Evolutionary conservation across 2,888 invertebrate genomes (phyloP).

Genomic region (Ophonus ardosiacus): DNA sequence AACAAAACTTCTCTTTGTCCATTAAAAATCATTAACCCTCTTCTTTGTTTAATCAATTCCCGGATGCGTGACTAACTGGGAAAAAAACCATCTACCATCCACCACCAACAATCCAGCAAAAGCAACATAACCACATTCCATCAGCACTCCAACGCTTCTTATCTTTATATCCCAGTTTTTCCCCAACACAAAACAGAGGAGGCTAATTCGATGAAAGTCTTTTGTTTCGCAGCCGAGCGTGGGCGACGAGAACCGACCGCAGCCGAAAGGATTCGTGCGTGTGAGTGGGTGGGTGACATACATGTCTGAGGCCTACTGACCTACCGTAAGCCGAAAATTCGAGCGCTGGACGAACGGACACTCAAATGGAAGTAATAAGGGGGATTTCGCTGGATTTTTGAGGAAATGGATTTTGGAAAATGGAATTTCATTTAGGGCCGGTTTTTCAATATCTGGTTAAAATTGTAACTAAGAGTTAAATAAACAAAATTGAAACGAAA

Average conservation of each 20-base stretch:
- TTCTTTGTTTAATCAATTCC: slow-evolving; percentile 48
- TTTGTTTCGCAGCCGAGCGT: slow-evolving; percentile 24
- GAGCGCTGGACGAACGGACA: slow-evolving; percentile 9
- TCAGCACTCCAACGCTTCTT: slow-evolving; percentile 20
- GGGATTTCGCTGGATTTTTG: neutral
- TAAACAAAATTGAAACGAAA: too few species aligned
- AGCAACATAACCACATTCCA: slow-evolving; percentile 17
- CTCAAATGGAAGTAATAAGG: neutral
- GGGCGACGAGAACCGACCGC: neutral
- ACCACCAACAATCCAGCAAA: slow-evolving; percentile 6
- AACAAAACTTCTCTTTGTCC: slow-evolving; percentile 5
- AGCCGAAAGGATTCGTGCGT: slow-evolving; percentile 14
- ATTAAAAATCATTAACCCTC: slow-evolving; percentile 47
- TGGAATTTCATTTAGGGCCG: too few species aligned
- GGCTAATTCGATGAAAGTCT: slow-evolving; percentile 45
- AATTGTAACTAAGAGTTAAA: too few species aligned
- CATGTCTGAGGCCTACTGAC: slow-evolving; percentile 45
- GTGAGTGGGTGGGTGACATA: slow-evolving; percentile 42
- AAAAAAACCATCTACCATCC: slow-evolving; percentile 9
- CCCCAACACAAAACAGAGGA: slow-evolving; percentile 15
- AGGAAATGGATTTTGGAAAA: too few species aligned
- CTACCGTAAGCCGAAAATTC: slow-evolving; percentile 46
- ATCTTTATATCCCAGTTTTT: slow-evolving; percentile 49
- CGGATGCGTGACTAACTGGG: slow-evolving; percentile 40
- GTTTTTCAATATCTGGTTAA: too few species aligned